Evolutionary conservation across 1,140 invertebrate species (phyloP).

Genomic region (Xylocopa sonorina): DNA sequence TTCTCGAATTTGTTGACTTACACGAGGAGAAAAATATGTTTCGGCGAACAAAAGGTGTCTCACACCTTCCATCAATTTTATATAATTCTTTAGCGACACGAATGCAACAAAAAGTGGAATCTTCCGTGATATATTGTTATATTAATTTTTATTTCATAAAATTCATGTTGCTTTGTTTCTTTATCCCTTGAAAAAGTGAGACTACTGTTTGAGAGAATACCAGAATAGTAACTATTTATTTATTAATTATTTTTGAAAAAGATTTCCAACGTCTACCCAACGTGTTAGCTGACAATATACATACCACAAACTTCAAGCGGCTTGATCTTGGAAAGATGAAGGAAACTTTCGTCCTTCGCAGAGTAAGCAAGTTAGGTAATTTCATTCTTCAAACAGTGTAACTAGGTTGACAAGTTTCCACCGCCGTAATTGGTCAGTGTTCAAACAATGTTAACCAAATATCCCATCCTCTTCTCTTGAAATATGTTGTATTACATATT

Average conservation of each 20-base stretch:
- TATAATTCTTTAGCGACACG: background rate
- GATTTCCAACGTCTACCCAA: background rate
- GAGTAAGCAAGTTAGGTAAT: conserved; percentile 28
- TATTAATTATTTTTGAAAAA: background rate
- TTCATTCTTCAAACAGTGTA: conserved; percentile 8
- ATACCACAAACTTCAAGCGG: background rate
- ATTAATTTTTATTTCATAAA: too few species aligned
- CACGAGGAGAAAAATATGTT: background rate
- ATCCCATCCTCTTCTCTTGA: background rate
- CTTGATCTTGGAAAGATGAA: background rate
- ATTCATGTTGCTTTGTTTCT: too few species aligned
- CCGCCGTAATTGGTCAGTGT: background rate
- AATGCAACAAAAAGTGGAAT: background rate
- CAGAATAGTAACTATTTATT: background rate
- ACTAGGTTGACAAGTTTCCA: conserved; percentile 19
- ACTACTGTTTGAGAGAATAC: too few species aligned
- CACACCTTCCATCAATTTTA: background rate
- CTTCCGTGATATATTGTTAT: too few species aligned
- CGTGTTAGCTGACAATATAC: background rate
- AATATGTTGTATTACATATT: background rate
- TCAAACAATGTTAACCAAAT: background rate
- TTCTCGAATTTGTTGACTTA: conserved; percentile 21
- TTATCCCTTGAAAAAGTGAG: too few species aligned
- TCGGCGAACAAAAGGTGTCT: too few species aligned
- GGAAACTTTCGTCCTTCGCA: conserved; percentile 17